Conservation (phyloP, 2,888 invertebrate genomes). For the Thereva unica region DNA sequence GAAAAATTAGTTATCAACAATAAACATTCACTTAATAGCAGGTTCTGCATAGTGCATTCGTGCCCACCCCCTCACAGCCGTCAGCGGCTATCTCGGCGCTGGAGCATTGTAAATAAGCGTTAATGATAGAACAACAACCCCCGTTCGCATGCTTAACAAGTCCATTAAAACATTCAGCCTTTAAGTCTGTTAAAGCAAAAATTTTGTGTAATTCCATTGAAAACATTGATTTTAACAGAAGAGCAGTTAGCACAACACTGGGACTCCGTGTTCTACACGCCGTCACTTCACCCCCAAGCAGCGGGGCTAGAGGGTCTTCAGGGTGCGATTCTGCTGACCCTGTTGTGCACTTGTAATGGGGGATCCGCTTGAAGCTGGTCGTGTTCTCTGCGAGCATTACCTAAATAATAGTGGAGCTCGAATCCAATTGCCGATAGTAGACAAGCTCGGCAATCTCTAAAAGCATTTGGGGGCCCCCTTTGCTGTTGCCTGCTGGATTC, state of each 20-base stretch:
- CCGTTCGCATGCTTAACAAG: constrained; percentile 20
- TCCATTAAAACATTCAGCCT: constrained; percentile 31
- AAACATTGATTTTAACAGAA: constrained; percentile 31
- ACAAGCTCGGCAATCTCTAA: too few relatives aligned
- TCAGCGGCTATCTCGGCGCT: too few relatives aligned
- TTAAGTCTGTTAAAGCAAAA: constrained; percentile 34
- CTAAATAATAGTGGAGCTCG: too few relatives aligned
- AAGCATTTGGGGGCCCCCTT: too few relatives aligned
- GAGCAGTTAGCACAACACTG: constrained; percentile 33
- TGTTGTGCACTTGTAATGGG: constrained; percentile 14
- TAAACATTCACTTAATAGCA: too few relatives aligned
- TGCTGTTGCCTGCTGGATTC: neutral
- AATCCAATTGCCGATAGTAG: too few relatives aligned
- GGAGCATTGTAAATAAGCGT: constrained; percentile 19
- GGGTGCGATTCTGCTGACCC: constrained; percentile 15
- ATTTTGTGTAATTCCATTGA: constrained; percentile 34
- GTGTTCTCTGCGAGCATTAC: too few relatives aligned
- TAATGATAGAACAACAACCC: constrained; percentile 30
- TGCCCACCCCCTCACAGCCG: too few relatives aligned
- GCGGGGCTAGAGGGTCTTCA: constrained; percentile 12
- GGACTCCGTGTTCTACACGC: constrained; percentile 29
- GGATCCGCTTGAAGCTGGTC: constrained; percentile 15
- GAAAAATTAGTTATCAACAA: too few relatives aligned
- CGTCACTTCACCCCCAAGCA: constrained; percentile 12
- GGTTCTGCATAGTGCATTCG: too few relatives aligned